These are phyloP conservation scores for Morus bassanus DNA, from an alignment of 2,797 vertebrate genomes.

Conservation along the genomic window DNA sequence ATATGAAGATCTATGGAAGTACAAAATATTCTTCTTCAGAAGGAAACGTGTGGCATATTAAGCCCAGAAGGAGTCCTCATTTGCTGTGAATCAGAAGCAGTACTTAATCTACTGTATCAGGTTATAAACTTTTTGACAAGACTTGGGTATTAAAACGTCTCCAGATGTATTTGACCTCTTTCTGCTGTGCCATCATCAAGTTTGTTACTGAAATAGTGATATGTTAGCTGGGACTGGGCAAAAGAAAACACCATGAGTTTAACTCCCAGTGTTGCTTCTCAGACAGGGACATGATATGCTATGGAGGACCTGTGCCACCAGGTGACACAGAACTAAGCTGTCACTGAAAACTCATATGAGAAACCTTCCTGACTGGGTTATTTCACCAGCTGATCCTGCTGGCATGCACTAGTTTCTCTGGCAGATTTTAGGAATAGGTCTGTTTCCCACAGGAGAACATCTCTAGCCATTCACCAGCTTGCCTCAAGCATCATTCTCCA, in stretches of 20 bases:
- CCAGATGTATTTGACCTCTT: background rate
- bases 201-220: background rate
- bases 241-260: background rate
- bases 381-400: background rate
- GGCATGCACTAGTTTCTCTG: background rate
- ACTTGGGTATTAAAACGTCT: background rate
- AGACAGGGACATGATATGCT: background rate
- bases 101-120: background rate
- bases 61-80: background rate
- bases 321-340: background rate
- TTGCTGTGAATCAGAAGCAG: background rate
- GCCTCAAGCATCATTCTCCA: background rate
- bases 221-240: background rate
- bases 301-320: background rate
- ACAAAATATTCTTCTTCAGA: background rate
- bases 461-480: background rate
- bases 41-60: background rate
- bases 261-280: background rate
- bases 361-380: background rate
- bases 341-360: background rate
- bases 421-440: background rate
- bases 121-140: background rate
- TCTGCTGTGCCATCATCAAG: background rate
- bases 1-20: background rate
- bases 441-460: background rate